phyloP scores from a whole-genome alignment of 2,888 invertebrate genomes.

The Aethes cnicana region DNA sequence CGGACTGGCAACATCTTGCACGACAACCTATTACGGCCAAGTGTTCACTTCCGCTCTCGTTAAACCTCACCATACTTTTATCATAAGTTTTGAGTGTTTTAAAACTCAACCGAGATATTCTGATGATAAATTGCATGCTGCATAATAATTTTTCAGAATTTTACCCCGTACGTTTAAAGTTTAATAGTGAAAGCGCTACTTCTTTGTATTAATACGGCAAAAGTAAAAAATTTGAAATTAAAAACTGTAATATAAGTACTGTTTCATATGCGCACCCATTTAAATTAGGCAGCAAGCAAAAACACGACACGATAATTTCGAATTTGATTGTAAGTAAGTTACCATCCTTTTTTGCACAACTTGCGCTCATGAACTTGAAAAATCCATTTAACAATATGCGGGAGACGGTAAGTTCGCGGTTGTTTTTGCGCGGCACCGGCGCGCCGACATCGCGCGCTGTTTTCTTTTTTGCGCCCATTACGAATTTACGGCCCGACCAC shows the following conservation, averaged over 20 bases:
- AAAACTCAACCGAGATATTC: slow-evolving; percentile 17
- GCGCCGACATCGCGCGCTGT: slow-evolving; percentile 57
- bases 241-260: too few species aligned
- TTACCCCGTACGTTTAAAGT: slow-evolving; percentile 2
- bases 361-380: slow-evolving; percentile 59
- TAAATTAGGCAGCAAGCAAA: too few species aligned
- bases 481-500: slow-evolving; percentile 78
- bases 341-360: slow-evolving; percentile 23
- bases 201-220: background rate
- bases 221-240: too few species aligned
- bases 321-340: slow-evolving; percentile 5
- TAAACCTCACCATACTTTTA: slow-evolving; percentile 41
- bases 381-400: slow-evolving; percentile 63
- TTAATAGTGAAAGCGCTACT: background rate
- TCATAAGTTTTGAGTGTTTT: slow-evolving; percentile 30
- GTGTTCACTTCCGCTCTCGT: slow-evolving; percentile 53
- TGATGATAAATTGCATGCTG: slow-evolving; percentile 24
- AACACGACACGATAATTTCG: too few species aligned
- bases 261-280: too few species aligned
- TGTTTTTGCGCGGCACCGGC: slow-evolving; percentile 66
- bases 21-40: slow-evolving; percentile 75
- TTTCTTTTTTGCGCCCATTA: slow-evolving; percentile 80
- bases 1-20: slow-evolving; percentile 72
- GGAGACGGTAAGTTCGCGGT: slow-evolving; percentile 61
- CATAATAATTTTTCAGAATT: slow-evolving; percentile 1